These are phyloP conservation scores for Ormia ochracea DNA, from an alignment of 2,888 invertebrate species.

Conservation along the genomic window DNA sequence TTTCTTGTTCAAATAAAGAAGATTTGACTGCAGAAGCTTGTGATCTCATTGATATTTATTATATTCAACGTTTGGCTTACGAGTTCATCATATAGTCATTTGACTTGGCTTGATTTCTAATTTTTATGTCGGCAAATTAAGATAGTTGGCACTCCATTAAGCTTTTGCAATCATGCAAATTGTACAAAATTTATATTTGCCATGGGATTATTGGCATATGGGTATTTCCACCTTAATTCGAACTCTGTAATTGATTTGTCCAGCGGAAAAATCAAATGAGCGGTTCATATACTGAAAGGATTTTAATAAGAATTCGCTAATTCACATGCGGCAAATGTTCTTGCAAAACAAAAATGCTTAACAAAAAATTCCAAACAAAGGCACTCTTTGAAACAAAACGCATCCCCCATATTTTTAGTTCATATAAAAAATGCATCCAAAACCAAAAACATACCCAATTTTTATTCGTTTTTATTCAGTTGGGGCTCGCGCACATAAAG, in stretches of 20 bases:
- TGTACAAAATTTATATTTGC: background rate
- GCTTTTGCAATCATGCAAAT: constrained; percentile 10
- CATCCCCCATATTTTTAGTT: no score
- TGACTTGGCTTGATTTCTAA: background rate
- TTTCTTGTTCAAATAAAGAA: background rate
- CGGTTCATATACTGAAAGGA: no score
- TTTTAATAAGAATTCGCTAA: no score
- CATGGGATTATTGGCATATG: background rate
- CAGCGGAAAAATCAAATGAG: no score
- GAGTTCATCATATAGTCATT: background rate
- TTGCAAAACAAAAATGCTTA: no score
- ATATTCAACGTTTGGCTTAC: background rate
- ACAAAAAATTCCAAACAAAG: no score
- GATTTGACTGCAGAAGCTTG: background rate
- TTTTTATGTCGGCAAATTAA: background rate
- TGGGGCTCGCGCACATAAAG: no score
- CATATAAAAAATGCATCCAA: no score
- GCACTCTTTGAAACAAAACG: no score
- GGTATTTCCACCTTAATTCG: background rate
- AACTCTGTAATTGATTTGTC: background rate
- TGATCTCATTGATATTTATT: constrained; percentile 10
- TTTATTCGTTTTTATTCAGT: no score
- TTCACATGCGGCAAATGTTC: no score
- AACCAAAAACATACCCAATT: no score
- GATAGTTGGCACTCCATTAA: constrained; percentile 31